Evolutionary conservation across 2,797 vertebrate species (phyloP).

Genomic region (Scolopax bukidnonensis): DNA sequence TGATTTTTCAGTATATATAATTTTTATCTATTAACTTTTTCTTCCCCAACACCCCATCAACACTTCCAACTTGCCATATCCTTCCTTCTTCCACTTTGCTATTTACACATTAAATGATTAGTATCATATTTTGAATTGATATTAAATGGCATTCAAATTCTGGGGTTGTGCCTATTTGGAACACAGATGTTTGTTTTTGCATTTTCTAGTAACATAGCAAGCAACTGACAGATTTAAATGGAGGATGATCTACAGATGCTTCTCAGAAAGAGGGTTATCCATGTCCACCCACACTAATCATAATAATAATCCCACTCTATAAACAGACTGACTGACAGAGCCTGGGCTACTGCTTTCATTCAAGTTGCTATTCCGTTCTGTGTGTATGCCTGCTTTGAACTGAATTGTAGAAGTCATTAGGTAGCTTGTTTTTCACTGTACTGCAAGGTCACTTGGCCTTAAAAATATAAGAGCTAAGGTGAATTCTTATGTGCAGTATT

Average conservation of each 20-base stretch:
- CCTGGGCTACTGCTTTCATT: neutral
- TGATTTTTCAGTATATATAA: neutral
- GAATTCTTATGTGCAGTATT: neutral
- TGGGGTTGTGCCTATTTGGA: constrained; percentile 7
- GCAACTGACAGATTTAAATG: constrained; percentile 47
- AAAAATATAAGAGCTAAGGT: neutral
- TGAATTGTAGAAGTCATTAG: neutral
- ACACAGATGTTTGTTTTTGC: neutral
- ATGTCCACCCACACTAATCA: constrained; percentile 37
- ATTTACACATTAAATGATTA: neutral
- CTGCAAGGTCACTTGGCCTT: neutral
- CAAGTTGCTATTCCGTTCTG: neutral
- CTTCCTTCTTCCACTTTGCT: neutral
- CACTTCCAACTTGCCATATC: neutral
- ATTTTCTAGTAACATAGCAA: constrained; percentile 39
- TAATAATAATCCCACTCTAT: constrained; percentile 44
- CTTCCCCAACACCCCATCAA: neutral
- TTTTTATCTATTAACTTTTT: neutral
- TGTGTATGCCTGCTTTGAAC: neutral
- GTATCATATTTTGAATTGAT: neutral
- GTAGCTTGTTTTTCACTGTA: neutral
- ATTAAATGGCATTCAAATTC: neutral
- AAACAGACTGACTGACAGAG: neutral
- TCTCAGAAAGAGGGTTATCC: constrained; percentile 55
- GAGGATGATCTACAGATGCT: constrained; percentile 52